Conservation (phyloP, 2,797 vertebrate genomes). For the Pristis pectinata region DNA sequence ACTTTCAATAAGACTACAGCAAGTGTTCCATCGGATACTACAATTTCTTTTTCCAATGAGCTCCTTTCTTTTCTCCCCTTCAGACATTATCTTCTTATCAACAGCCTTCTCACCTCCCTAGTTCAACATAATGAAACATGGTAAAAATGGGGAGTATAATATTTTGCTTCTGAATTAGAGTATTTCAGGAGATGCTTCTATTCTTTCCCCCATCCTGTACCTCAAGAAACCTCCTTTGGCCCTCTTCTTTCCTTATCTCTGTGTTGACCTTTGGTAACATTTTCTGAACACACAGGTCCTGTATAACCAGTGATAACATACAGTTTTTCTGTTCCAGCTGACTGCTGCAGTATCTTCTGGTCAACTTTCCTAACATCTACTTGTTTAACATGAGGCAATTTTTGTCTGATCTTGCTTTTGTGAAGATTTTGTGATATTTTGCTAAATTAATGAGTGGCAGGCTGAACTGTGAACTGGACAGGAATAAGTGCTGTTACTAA, state of each 20-base stretch:
- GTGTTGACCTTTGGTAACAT: not conserved
- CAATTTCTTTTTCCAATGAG: not conserved
- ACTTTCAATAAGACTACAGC: not conserved
- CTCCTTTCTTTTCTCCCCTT: not conserved
- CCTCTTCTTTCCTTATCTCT: not conserved
- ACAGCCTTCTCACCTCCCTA: not conserved
- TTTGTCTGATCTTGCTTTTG: not conserved
- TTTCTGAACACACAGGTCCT: not conserved
- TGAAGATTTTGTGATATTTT: not conserved
- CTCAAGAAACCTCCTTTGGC: not conserved
- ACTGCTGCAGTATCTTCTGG: too few species aligned
- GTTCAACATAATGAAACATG: not conserved
- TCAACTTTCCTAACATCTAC: not conserved
- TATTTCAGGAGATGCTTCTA: not conserved
- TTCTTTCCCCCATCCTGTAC: not conserved
- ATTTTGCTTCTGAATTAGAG: not conserved
- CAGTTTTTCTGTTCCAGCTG: not conserved
- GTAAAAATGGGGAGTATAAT: not conserved
- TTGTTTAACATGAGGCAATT: not conserved
- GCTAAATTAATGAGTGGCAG: not conserved
- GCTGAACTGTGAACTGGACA: not conserved
- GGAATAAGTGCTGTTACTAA: not conserved
- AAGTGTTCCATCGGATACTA: not conserved
- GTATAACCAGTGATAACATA: not conserved
- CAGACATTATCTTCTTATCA: not conserved